These are phyloP conservation scores for Lepidocolaptes lacrymiger DNA, from an alignment of 2,797 vertebrate species.

Conservation along the genomic window DNA sequence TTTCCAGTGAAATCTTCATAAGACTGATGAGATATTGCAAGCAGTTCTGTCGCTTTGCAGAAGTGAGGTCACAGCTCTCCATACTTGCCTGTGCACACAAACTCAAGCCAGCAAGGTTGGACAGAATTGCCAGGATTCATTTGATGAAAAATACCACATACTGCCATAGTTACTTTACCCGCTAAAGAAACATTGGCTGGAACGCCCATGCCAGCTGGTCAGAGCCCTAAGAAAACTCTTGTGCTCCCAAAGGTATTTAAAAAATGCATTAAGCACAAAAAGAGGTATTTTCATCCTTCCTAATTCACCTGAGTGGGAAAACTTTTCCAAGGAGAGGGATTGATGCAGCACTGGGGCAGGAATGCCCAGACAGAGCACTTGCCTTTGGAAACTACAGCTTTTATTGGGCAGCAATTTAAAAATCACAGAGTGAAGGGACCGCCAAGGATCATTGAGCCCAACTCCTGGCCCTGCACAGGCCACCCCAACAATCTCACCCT, in stretches of 20 bases:
- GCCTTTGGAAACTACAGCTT: background rate
- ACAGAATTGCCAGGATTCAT: background rate
- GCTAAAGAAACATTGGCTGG: background rate
- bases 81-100: background rate
- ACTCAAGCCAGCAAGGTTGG: background rate
- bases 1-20: background rate
- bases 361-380: background rate
- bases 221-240: background rate
- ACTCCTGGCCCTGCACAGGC: background rate
- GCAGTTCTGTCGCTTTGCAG: background rate
- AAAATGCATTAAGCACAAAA: background rate
- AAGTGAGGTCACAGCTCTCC: background rate
- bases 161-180: background rate
- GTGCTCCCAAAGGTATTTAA: background rate
- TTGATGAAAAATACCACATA: background rate
- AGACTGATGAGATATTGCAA: background rate
- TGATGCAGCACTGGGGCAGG: rapidly evolving
- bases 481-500: background rate
- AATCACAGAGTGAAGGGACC: background rate
- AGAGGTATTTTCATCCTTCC: background rate
- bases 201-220: background rate
- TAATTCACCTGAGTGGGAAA: background rate
- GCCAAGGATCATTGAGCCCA: rapidly evolving
- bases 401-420: background rate
- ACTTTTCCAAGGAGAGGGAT: background rate